Evolutionary conservation across 2,888 invertebrate genomes (phyloP).

Genomic region (Pelosia muscerda): DNA sequence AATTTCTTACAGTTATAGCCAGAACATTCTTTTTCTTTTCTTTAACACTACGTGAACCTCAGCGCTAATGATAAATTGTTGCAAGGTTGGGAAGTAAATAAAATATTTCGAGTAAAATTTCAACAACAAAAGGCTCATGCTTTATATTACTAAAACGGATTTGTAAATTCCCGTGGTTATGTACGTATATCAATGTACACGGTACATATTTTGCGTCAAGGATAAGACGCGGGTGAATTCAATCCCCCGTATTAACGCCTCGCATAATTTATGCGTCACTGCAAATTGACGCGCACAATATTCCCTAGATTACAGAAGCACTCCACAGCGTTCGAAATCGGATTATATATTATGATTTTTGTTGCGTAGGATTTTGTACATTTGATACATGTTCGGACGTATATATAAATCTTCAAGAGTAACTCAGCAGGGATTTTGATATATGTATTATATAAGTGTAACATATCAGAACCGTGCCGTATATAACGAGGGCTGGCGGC

Average conservation of each 20-base stretch:
- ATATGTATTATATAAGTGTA: slow-evolving; percentile 25
- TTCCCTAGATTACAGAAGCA: slow-evolving; percentile 31
- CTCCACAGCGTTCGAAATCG: slow-evolving; percentile 42
- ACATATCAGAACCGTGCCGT: slow-evolving; percentile 23
- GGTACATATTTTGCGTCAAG: not conserved
- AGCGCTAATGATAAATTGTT: not conserved
- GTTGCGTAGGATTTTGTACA: slow-evolving; percentile 31
- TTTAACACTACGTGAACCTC: not conserved
- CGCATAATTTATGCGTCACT: slow-evolving; percentile 7
- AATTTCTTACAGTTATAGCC: not conserved
- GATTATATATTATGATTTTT: slow-evolving; percentile 47
- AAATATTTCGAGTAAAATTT: not conserved
- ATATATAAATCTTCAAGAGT: slow-evolving; percentile 34
- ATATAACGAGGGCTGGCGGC: slow-evolving; percentile 32
- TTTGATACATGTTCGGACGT: slow-evolving; percentile 26
- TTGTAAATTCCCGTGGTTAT: not conserved
- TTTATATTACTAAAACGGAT: not conserved
- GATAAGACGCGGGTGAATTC: not conserved
- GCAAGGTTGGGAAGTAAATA: slow-evolving; percentile 3
- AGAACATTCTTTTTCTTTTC: not conserved
- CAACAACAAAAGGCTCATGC: not conserved
- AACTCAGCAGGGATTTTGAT: slow-evolving; percentile 39
- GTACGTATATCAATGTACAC: not conserved
- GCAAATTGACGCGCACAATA: slow-evolving; percentile 32
- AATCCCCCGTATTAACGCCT: slow-evolving; percentile 8